phyloP scores from a whole-genome alignment of 2,797 vertebrate genomes.

The Oophaga sylvatica region DNA sequence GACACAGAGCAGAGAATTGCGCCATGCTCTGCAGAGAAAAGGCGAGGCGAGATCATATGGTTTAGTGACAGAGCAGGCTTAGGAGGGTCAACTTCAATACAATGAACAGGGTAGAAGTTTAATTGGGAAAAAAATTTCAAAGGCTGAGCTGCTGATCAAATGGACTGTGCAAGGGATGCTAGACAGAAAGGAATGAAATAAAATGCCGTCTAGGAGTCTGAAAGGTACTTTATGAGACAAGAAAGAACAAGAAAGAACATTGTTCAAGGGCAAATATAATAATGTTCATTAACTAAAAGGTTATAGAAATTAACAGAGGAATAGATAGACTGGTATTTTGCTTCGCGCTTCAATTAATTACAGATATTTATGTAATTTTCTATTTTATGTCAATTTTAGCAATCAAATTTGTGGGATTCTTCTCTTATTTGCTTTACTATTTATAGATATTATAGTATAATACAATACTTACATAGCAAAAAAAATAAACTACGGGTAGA shows the following conservation, averaged over 20 bases:
- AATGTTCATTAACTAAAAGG: neutral
- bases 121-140: conserved; percentile 37
- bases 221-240: neutral
- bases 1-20: neutral
- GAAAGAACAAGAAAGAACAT: neutral
- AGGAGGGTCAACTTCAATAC: conserved; percentile 35
- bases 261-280: neutral
- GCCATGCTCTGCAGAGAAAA: neutral
- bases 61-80: conserved; percentile 30
- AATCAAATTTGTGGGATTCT: neutral
- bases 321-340: neutral
- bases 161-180: neutral
- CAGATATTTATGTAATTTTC: neutral
- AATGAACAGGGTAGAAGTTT: conserved; percentile 40
- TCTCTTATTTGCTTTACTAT: neutral
- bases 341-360: neutral
- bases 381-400: conserved; percentile 11
- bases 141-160: conserved; percentile 29
- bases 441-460: neutral
- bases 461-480: neutral
- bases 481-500: neutral
- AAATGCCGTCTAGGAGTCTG: neutral
- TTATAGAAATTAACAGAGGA: conserved; percentile 15
- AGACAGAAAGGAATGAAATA: conserved; percentile 11
- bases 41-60: conserved; percentile 31